These are phyloP conservation scores for Hirundo rustica DNA, from an alignment of 2,797 vertebrate species.

Conservation along the genomic window DNA sequence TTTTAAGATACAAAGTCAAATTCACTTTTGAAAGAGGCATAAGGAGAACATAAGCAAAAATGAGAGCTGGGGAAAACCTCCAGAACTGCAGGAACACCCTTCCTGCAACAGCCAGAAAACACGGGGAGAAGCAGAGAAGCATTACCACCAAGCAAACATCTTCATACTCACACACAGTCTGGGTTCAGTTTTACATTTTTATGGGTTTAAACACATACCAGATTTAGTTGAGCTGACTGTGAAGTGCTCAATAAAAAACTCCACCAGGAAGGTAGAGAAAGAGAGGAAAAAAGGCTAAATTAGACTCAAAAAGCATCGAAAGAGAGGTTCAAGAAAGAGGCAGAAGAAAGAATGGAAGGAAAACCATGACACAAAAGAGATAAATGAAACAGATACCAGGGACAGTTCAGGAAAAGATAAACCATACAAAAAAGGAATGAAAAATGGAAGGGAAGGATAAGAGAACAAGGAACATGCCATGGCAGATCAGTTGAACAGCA, in stretches of 20 bases:
- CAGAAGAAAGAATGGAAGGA: background rate
- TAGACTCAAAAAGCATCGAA: background rate
- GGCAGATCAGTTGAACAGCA: background rate
- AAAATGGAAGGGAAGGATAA: constrained; percentile 7
- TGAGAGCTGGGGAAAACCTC: background rate
- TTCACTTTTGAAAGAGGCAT: background rate
- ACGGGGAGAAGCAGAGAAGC: background rate
- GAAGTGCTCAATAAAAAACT: background rate
- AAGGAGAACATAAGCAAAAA: background rate
- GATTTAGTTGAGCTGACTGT: background rate
- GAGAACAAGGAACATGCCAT: background rate
- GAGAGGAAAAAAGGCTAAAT: background rate
- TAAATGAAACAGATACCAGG: background rate
- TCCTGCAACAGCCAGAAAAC: background rate
- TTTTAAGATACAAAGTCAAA: background rate
- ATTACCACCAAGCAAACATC: background rate
- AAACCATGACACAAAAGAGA: background rate
- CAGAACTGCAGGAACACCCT: background rate
- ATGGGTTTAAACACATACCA: background rate
- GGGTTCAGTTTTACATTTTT: background rate
- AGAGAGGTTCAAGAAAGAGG: background rate
- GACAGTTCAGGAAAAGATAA: background rate
- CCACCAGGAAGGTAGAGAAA: background rate
- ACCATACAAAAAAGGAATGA: background rate
- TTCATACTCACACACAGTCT: background rate